A percentile compares a stretch with the other conserved stretches of the same genome.
Conservation (phyloP, 2,888 invertebrate species). For the Axea sp. region DNA sequence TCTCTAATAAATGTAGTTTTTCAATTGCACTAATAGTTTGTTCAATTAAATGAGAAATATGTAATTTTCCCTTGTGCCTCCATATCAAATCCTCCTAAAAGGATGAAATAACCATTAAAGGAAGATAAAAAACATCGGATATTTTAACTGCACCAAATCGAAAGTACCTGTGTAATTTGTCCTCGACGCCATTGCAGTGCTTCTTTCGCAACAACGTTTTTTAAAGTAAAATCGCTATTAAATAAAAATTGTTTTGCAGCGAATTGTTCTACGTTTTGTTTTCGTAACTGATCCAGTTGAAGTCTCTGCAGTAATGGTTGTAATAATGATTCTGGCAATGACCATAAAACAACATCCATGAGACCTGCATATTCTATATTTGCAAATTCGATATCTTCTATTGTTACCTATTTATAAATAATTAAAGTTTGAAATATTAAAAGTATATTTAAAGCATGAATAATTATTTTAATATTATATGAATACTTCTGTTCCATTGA, state of each 20-base stretch:
- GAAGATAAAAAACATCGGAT: too few species aligned
- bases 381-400: constrained; percentile 85
- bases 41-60: constrained; percentile 86
- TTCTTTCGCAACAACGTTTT: constrained; percentile 91
- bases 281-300: constrained; percentile 83
- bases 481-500: constrained; percentile 83
- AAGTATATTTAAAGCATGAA: too few species aligned
- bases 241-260: constrained; percentile 79
- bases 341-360: constrained; percentile 89
- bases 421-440: too few species aligned
- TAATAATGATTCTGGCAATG: constrained; percentile 88
- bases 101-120: too few species aligned
- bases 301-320: constrained; percentile 88
- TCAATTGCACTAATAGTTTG: constrained; percentile 88
- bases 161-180: constrained; percentile 80
- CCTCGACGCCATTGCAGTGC: constrained; percentile 89
- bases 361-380: constrained; percentile 87
- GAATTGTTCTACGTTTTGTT: constrained; percentile 74
- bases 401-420: constrained; percentile 82
- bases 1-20: constrained; percentile 87
- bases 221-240: constrained; percentile 85
- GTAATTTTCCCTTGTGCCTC: constrained; percentile 87
- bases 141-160: too few species aligned
- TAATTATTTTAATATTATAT: neutral
- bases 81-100: constrained; percentile 86